phyloP scores from a whole-genome alignment of 2,888 invertebrate species.

The Bunonema sp. region DNA sequence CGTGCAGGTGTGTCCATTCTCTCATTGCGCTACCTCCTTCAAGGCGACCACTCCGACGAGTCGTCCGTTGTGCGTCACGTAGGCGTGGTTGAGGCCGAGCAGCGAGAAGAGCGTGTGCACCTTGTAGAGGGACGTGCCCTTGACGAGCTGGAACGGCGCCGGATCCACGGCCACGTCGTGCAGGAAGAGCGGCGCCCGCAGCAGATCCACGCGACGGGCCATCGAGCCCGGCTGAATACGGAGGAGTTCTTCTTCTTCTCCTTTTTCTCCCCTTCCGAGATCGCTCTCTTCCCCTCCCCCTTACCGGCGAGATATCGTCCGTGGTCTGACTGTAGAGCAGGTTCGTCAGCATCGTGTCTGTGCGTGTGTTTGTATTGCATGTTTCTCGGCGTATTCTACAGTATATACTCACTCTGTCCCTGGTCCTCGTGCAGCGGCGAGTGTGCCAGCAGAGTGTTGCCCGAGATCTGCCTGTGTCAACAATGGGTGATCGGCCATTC shows the following conservation, averaged over 20 bases:
- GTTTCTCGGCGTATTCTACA: too few species aligned
- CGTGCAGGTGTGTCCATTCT: background rate
- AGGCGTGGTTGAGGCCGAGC: conserved; percentile 90
- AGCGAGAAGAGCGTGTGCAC: conserved; percentile 94
- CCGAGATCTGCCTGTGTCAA: conserved; percentile 31
- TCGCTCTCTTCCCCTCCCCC: too few species aligned
- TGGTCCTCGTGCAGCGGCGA: conserved; percentile 34
- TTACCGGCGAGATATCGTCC: too few species aligned
- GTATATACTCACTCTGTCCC: too few species aligned
- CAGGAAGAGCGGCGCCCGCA: conserved; percentile 59
- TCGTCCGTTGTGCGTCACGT: conserved; percentile 86
- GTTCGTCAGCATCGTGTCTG: too few species aligned
- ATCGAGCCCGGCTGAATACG: conserved; percentile 68
- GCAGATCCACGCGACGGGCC: conserved; percentile 80
- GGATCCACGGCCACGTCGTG: conserved; percentile 67
- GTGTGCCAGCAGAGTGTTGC: conserved; percentile 31
- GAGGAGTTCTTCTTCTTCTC: too few species aligned
- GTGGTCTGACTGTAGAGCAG: too few species aligned
- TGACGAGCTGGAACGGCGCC: conserved; percentile 51
- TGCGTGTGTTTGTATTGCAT: too few species aligned
- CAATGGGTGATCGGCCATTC: conserved; percentile 7
- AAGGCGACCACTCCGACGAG: conserved; percentile 87
- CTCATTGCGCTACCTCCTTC: conserved; percentile 61
- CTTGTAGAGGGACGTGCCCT: conserved; percentile 39
- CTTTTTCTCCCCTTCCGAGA: too few species aligned